Base-by-base conservation (phyloP, 2,113 vertebrate genomes). In the Cyprinodon variegatus region DNA sequence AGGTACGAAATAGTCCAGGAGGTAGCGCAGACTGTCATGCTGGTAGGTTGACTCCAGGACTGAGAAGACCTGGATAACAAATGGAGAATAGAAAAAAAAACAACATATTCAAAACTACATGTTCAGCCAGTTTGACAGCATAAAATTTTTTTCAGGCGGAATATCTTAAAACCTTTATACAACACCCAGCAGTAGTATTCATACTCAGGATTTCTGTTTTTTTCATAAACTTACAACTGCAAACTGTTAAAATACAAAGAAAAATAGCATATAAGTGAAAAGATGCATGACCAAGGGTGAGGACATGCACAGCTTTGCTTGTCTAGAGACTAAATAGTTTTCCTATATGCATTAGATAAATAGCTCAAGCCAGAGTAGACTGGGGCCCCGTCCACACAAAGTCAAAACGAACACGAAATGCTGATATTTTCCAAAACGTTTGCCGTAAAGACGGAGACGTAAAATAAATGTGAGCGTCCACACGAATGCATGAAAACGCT, bases 1-100 rank as follows among this genome's bases (percentile, higher is more conserved):
- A 15, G 97, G 96, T 77, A 98, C 95, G 41, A 98, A 95, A 92
- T 96, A 98, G 89, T 97, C 96, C 80, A 98, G 89, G 46, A 97
- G 95, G 88, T 96, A 97, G 72, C 96, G 95, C 81, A 98, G 91
- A 37, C 96, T 96, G 86, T 98, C 97, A 12, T 97, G 96, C 46
- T 96, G 95, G 48, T 96, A 98, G 37, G 96, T 97, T 14, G 95
- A 95, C 91, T 98, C 97, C 81, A 97, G 90, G 62, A 97, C 96
- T 22, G 96, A 95, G 82, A 98, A 97, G 74, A 98, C 94, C 94
- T 95, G 79, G 38, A 73, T 0, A 65, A 74, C n/a, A 17, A 53
- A 65, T 17, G 36, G 5, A 38, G 50, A 70, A 77, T 22, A 15
- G 1, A 11, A 38, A 38, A 38, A 62, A 1, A 62, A 15, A 62